phyloP scores from a whole-genome alignment of 2,888 invertebrate species.

The Drosophila macrospina region DNA sequence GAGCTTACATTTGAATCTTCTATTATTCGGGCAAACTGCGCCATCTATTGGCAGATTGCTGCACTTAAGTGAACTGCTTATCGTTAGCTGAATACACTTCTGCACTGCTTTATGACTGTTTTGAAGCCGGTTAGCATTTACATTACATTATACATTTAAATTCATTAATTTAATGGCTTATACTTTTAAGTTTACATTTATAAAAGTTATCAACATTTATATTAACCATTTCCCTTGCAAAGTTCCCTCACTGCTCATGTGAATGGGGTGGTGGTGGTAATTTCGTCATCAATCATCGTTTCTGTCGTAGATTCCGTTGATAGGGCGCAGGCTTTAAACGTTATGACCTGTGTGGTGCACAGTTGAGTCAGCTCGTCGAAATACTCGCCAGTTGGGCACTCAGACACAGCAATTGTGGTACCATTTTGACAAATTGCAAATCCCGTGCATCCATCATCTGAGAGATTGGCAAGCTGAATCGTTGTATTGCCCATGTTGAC shows the following conservation, averaged over 20 bases:
- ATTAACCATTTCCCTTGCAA: not conserved
- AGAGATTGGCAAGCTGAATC: slow-evolving; percentile 78
- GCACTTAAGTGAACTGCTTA: not conserved
- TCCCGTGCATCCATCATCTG: slow-evolving; percentile 76
- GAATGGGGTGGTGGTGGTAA: slow-evolving; percentile 10
- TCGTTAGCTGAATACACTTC: no score
- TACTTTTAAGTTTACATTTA: not conserved
- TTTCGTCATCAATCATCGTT: slow-evolving; percentile 45
- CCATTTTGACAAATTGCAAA: slow-evolving; percentile 79
- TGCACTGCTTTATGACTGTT: not conserved
- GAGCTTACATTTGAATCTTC: not conserved
- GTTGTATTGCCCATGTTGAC: slow-evolving; percentile 64
- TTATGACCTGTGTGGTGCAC: slow-evolving; percentile 67
- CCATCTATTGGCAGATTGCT: not conserved
- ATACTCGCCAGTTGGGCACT: slow-evolving; percentile 74
- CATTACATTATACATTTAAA: not conserved
- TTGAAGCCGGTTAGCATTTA: no score
- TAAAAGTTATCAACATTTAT: not conserved
- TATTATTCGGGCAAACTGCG: not conserved
- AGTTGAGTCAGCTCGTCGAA: slow-evolving; percentile 78
- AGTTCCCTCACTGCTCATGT: slow-evolving; percentile 11
- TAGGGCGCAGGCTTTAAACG: slow-evolving; percentile 71
- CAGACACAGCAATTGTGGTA: slow-evolving; percentile 62
- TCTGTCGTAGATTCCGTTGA: slow-evolving; percentile 35
- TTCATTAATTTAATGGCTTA: not conserved